phyloP scores from a whole-genome alignment of 2,797 vertebrate genomes.

The Poecilia gillii region DNA sequence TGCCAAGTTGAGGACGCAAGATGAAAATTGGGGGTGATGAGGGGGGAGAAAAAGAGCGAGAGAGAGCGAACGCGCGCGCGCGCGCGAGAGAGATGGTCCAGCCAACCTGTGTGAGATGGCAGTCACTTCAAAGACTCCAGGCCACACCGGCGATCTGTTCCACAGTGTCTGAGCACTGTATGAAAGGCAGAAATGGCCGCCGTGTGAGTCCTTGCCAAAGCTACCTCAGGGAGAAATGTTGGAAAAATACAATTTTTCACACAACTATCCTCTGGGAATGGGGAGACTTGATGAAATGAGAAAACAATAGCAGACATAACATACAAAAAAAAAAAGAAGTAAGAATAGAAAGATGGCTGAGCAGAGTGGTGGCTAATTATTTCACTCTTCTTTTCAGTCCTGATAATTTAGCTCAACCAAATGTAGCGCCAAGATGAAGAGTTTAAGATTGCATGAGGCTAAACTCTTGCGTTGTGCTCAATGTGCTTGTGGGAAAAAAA shows the following conservation, averaged over 20 bases:
- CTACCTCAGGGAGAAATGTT: slow-evolving; percentile 83
- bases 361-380: slow-evolving; percentile 76
- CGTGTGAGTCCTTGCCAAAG: slow-evolving; percentile 82
- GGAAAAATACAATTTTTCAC: slow-evolving; percentile 83
- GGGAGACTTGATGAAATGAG: slow-evolving; percentile 11
- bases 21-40: slow-evolving; percentile 60
- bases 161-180: slow-evolving; percentile 77
- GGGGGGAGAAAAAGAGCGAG: slow-evolving; percentile 36
- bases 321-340: slow-evolving; percentile 44
- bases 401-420: slow-evolving; percentile 70
- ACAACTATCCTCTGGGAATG: slow-evolving; percentile 68
- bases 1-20: slow-evolving; percentile 70
- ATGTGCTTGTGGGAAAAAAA: slow-evolving; percentile 29
- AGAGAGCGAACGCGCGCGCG: background rate
- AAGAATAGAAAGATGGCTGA: slow-evolving; percentile 58
- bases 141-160: slow-evolving; percentile 78
- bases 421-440: slow-evolving; percentile 63
- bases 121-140: slow-evolving; percentile 81
- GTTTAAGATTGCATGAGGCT: slow-evolving; percentile 64
- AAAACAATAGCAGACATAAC: slow-evolving; percentile 50
- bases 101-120: slow-evolving; percentile 83
- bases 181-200: slow-evolving; percentile 84
- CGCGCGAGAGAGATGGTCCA: slow-evolving; percentile 59
- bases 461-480: slow-evolving; percentile 56
- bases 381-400: slow-evolving; percentile 70